Conservation (phyloP, 2,888 invertebrate species). For the Drosophila birchii region DNA sequence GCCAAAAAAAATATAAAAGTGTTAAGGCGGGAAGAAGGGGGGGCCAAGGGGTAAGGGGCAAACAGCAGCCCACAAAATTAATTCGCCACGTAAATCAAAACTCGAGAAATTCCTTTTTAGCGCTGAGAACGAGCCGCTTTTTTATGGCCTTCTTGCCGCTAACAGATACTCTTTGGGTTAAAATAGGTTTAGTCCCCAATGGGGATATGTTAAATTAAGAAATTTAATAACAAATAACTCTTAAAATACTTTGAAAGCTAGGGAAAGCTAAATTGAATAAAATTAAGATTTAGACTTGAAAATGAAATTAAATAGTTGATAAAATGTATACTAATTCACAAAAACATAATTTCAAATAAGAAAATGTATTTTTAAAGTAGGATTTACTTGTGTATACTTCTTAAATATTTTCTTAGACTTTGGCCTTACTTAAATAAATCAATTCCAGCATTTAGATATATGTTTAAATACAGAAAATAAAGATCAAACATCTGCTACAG, state of each 20-base stretch:
- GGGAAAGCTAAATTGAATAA: too few species aligned
- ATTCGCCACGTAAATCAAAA: constrained; percentile 78
- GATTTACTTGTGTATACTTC: background rate
- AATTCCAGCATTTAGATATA: background rate
- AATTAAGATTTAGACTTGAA: too few species aligned
- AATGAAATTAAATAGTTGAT: too few species aligned
- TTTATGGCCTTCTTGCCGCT: constrained; percentile 35
- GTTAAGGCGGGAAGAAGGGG: background rate
- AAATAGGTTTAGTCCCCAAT: background rate
- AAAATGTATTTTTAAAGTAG: background rate
- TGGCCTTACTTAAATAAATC: background rate
- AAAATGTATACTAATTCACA: too few species aligned
- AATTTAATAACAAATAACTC: too few species aligned
- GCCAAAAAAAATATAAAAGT: background rate
- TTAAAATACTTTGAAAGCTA: too few species aligned
- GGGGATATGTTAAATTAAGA: rapidly evolving
- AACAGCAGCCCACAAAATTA: constrained; percentile 63
- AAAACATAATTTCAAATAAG: background rate
- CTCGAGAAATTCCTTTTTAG: constrained; percentile 54
- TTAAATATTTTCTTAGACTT: background rate
- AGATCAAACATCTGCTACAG: background rate
- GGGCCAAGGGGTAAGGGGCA: background rate
- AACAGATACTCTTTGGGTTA: constrained; percentile 1
- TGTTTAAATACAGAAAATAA: background rate
- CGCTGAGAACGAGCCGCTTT: constrained; percentile 34